Evolutionary conservation across 2,888 invertebrate genomes (phyloP), one percentile per base, ranked within the genome.

Genomic region (Caradrina clavipalpis): DNA sequence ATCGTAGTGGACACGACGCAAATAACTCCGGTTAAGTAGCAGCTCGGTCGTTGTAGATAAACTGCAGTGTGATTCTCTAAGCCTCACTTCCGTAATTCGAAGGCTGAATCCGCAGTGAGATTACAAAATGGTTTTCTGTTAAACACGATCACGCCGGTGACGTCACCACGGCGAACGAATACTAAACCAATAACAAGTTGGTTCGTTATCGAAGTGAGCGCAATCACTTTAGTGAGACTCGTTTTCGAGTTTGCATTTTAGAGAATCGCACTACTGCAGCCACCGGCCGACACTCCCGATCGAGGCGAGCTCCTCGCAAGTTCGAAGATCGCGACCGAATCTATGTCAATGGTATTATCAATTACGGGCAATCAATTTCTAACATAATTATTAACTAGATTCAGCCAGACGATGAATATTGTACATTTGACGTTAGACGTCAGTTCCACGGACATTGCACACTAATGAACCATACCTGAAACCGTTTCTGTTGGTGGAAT

Each of bases 321-420:
- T 70, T 56, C 61, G 55, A 51, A 76, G 54, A 55, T 75, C 57
- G 51, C 31, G 50, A 54, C 42, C 42, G 49, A 49, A 61, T 75
- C 50, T 51, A 49, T 59, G 22, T 66, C 71, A 66, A 71, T 71
- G 55, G 76, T 35, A 35, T 15, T 55, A 58, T 55, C 19, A 76
- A 69, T 75, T 65, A 65, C 57, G 8, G 45, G 45, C 55, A 73
- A 63, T 65, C 47, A 65, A 57, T 53, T 72, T 53, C 19, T 2
- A n/a, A 13, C 5, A 45, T 57, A n/a, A 42, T 49, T 17, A 31
- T 65, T 49, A 49, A 35, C 35, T 35, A 35, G 35, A 35, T 35
- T 39, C 13, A 39, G 19, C 3, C 35, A 2, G 26, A 15, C 6
- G 15, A 7, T 67, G 66, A 13, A 13, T 21, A 50, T 19, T 22